A percentile compares a stretch with the other conserved stretches of the same genome.
Evolutionary conservation across 2,888 invertebrate species (phyloP).

Genomic region (Agrochola lota): DNA sequence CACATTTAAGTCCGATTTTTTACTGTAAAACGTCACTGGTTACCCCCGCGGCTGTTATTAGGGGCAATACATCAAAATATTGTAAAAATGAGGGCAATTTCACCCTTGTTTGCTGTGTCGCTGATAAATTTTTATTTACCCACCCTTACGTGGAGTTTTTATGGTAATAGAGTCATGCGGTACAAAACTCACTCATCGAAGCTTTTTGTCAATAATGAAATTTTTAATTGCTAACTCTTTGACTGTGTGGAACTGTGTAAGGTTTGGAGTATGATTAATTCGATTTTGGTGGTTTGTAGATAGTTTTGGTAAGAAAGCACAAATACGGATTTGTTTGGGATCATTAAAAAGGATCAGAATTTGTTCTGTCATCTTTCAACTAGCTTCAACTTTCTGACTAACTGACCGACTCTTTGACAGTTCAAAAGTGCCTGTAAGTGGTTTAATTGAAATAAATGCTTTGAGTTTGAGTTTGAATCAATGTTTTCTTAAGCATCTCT

Average conservation of each 20-base stretch:
- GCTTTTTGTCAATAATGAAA: constrained; percentile 63
- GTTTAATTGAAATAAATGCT: no score
- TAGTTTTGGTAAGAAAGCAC: not conserved
- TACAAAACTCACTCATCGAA: constrained; percentile 46
- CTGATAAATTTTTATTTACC: constrained; percentile 71
- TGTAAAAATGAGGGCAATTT: constrained; percentile 84
- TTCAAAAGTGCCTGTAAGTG: no score
- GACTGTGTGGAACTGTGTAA: not conserved
- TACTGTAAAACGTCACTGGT: constrained; percentile 79
- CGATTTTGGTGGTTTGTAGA: not conserved
- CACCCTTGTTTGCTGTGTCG: constrained; percentile 79
- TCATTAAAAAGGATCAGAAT: not conserved
- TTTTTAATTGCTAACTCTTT: constrained; percentile 47
- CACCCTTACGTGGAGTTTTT: constrained; percentile 61
- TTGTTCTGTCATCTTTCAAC: not conserved
- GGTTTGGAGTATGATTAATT: constrained; percentile 48
- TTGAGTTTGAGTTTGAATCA: not conserved
- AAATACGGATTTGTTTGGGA: not conserved
- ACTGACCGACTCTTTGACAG: no score
- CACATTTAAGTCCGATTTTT: constrained; percentile 84
- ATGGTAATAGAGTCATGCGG: constrained; percentile 61
- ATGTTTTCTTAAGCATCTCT: not conserved
- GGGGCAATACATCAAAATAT: constrained; percentile 88
- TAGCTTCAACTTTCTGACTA: no score
- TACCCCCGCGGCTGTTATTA: constrained; percentile 83